These are phyloP conservation scores for Oncorhynchus clarkii DNA, from an alignment of 2,113 vertebrate genomes.

Conservation along the genomic window DNA sequence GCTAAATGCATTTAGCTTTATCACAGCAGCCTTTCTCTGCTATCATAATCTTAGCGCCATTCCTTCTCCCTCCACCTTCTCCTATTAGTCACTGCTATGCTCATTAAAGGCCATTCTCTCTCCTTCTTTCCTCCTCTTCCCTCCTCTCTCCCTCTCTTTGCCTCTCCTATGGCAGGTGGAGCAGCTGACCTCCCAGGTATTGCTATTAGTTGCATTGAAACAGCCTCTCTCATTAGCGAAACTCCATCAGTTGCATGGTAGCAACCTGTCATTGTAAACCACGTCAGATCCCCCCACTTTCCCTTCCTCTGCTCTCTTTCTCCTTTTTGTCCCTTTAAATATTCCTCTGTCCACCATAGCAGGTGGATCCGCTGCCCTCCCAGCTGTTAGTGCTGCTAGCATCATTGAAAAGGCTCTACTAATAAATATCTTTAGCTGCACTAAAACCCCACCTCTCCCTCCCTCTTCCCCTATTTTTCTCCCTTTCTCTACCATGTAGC, in stretches of 20 bases:
- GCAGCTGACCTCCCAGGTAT: background rate
- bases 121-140: slow-evolving; percentile 27
- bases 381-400: no score
- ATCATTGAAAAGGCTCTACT: no score
- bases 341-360: no score
- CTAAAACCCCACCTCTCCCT: background rate
- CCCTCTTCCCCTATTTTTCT: background rate
- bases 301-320: background rate
- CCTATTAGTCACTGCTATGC: slow-evolving; percentile 17
- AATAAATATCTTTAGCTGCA: no score
- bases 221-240: slow-evolving; percentile 24
- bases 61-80: slow-evolving; percentile 23
- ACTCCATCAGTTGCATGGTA: background rate
- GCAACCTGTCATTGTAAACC: slow-evolving; percentile 33
- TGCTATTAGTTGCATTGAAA: background rate
- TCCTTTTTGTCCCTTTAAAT: background rate
- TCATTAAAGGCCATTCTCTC: slow-evolving; percentile 22
- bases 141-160: slow-evolving; percentile 2
- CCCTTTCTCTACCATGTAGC: background rate
- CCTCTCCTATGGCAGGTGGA: background rate
- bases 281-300: background rate
- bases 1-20: no score
- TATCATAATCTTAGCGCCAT: slow-evolving; percentile 22
- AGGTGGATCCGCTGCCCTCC: no score
- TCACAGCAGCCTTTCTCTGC: slow-evolving; percentile 9